Base-by-base conservation (phyloP, 2,113 vertebrate species). In the Megaceryle maxima region DNA sequence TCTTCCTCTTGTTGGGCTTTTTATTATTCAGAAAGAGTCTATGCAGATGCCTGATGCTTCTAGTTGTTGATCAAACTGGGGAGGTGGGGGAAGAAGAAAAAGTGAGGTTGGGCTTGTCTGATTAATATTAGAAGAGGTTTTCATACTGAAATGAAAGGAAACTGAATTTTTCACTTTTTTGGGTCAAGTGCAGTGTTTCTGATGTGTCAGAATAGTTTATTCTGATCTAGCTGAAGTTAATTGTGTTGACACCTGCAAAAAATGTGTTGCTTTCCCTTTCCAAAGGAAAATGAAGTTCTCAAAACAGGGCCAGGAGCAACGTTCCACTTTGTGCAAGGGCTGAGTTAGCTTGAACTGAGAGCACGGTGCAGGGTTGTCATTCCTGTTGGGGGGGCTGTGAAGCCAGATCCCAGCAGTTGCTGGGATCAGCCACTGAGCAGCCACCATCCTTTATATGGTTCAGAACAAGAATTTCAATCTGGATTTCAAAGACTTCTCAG, bases 331-430 rank as follows among this genome's bases (percentile, higher is more conserved):
- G 46, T 10, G 1, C 14, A 10, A 37, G 22, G 9, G 13, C 51
- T 37, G 39, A 15, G 22, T 37, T 26, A 26, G 16, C 17, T 39
- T 35, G 56, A 48, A 3, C 7, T 6, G 21, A 33, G 70, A 37
- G 50, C 37, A 28, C 9, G 0, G 0, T 2, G 3, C 25, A 21
- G 14, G 21, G 18, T 5, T 87, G 51, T 64, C 7, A 4, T 46
- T 87, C 10, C 37, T 59, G 15, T 13, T 26, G 10, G 21, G 69
- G 44, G 29, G 39, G 35, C 13, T 83, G 33, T 67, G 67, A 48
- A 69, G 56, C 37, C 16, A 10, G 51, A 21, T 74, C 28, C 37
- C n/a, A 22, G 53, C 2, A 2, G 31, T 75, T 44, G 16, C 46
- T 46, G 46, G 46, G 46, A 46, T 46, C 46, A 19, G 11, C 14